Conservation (phyloP, 64 coral and sea anemone genomes). For the Acropora tenuis region DNA sequence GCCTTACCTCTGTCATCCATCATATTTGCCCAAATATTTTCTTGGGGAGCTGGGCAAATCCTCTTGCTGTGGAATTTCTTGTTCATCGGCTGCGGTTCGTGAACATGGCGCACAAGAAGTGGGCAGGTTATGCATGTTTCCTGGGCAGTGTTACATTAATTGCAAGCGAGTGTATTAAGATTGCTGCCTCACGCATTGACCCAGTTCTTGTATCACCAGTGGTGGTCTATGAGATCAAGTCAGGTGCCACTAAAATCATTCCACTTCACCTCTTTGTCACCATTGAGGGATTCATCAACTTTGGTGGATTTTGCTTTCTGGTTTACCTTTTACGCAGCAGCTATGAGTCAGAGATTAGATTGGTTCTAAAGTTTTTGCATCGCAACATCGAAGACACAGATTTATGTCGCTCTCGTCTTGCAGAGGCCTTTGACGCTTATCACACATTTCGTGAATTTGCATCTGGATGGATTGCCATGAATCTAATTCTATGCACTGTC, state of each 20-base stretch:
- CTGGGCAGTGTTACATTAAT: conserved; percentile 47
- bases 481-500: conserved; percentile 71
- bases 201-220: conserved; percentile 49
- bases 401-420: conserved; percentile 82
- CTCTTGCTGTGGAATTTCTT: conserved; percentile 84
- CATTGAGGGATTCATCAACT: conserved; percentile 85
- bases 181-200: conserved; percentile 75
- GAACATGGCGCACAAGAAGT: conserved; percentile 79
- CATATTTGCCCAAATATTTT: conserved; percentile 57
- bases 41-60: conserved; percentile 77
- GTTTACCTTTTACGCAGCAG: conserved; percentile 86
- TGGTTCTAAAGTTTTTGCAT: conserved; percentile 74
- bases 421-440: conserved; percentile 83
- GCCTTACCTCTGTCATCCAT: conserved; percentile 73
- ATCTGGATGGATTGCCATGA: conserved; percentile 85
- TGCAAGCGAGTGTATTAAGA: conserved; percentile 50
- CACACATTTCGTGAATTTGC: conserved; percentile 93
- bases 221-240: conserved; percentile 19
- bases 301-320: conserved; percentile 78
- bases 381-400: conserved; percentile 76
- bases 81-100: conserved; percentile 74
- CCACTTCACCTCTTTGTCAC: conserved; percentile 61
- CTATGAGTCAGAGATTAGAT: conserved; percentile 82
- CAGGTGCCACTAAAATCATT: conserved; percentile 16
- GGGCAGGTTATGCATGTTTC: conserved; percentile 69